Evolutionary conservation across 1,140 invertebrate genomes (phyloP), one percentile per base, ranked within the genome.

Genomic region (Drosophila burlai): DNA sequence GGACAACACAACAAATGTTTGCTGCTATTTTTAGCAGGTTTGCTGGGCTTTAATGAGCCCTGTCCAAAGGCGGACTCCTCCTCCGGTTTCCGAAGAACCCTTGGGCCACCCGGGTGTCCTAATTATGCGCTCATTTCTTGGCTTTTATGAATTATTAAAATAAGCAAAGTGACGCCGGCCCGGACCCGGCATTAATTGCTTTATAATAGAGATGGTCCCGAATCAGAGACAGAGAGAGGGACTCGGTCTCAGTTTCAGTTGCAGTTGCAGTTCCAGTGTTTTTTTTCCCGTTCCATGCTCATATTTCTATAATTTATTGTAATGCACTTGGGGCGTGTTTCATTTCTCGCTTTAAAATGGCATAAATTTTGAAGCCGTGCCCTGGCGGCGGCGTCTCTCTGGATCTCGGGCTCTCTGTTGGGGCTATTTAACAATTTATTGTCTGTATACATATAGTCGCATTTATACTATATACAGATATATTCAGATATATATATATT

Each of bases 221-320:
- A 47, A 47, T 47, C 46, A 47, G 29, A 24, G 18, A 47, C 43
- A 43, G 57, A 43, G 57, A 36, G 42, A 36, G 40, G 36, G 21
- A 26, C 15, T 52, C n/a, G 24, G 18, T 73, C 43, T 49, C 45
- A 34, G 61, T 72, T 57, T 29, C 47, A 42, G 62, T 49, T 69
- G 63, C 36, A 18, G 36, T 38, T 57, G 40, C 50, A 40, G 45
- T 46, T 46, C 18, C 45, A 15, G 31, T 65, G 36, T 21, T 15
- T 58, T 57, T 21, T 36, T 34, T 45, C 5, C 26, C n/a, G 26
- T 34, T 43, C 65, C 46, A 4, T 47, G 50, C 81, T 90, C 85
- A 89, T 89, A 89, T 89, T 90, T 90, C 85, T 85, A 79, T 91
- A 90, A 91, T 90, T 90, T 90, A 90, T 90, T 90, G 86, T 91